These are phyloP conservation scores for Saimiri boliviensis DNA, from an alignment of 2,113 vertebrate genomes.

Conservation along the genomic window DNA sequence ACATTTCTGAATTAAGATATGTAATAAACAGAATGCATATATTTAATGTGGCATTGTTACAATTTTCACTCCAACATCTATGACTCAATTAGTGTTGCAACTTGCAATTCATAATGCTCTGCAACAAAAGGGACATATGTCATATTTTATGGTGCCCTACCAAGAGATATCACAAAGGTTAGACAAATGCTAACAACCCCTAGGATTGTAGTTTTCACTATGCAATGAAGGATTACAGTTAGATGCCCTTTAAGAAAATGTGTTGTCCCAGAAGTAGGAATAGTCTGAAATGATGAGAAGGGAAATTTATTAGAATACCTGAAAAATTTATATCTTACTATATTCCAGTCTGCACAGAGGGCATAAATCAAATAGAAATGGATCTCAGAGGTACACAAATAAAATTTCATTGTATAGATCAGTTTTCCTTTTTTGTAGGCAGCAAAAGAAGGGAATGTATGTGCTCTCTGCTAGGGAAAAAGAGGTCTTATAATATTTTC, in stretches of 20 bases:
- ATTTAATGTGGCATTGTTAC: not conserved
- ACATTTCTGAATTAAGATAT: not conserved
- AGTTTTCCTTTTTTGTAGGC: constrained; percentile 56
- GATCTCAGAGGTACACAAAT: constrained; percentile 64
- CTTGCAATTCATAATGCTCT: not conserved
- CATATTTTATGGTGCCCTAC: not conserved
- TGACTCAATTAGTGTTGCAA: not conserved
- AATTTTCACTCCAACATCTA: not conserved
- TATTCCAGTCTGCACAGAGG: constrained; percentile 41
- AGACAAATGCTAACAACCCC: constrained; percentile 31
- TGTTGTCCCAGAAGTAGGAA: constrained; percentile 9
- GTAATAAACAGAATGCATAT: not conserved
- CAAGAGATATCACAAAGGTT: not conserved
- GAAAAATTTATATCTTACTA: constrained; percentile 64
- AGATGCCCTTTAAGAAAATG: constrained; percentile 52
- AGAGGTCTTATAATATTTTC: constrained; percentile 60
- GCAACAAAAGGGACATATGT: constrained; percentile 9
- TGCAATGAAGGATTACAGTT: constrained; percentile 30
- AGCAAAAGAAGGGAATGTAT: constrained; percentile 46
- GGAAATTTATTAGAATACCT: constrained; percentile 64
- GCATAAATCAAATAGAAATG: constrained; percentile 69
- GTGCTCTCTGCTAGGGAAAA: constrained; percentile 44
- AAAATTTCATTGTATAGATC: constrained; percentile 73
- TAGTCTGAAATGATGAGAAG: constrained; percentile 55
- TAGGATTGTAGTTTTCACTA: constrained; percentile 39